Percentiles rank a stretch among this genome's conserved stretches.
These are phyloP conservation scores for Epicampocera succincta DNA, from an alignment of 2,888 invertebrate species.

Conservation along the genomic window DNA sequence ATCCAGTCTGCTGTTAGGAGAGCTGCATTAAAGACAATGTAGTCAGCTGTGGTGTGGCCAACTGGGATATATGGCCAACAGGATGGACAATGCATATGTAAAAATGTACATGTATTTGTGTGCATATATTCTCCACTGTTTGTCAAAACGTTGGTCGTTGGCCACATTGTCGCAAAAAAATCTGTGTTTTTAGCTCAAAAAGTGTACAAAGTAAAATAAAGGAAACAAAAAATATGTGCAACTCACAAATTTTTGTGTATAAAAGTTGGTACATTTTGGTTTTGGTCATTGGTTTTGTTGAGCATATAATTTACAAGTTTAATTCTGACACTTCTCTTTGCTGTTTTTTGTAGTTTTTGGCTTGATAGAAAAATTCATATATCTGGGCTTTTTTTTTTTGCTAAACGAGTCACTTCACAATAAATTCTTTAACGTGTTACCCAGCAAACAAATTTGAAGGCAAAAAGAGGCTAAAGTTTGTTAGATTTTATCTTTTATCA, in stretches of 20 bases:
- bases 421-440: background rate
- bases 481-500: no score
- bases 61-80: no score
- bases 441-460: no score
- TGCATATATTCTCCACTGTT: background rate
- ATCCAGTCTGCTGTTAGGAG: no score
- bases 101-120: background rate
- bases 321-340: conserved; percentile 39
- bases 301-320: conserved; percentile 64
- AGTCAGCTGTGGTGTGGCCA: no score
- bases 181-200: conserved; percentile 9
- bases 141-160: conserved; percentile 1
- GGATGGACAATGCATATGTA: background rate
- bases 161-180: conserved; percentile 26
- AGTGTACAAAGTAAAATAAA: conserved; percentile 6
- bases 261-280: conserved; percentile 57
- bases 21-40: no score
- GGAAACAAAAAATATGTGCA: background rate
- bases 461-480: no score
- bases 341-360: background rate
- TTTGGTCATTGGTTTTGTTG: conserved; percentile 62
- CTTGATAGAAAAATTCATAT: background rate
- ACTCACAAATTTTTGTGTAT: conserved; percentile 3
- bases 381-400: conserved; percentile 8
- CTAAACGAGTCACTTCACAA: background rate